A percentile compares a stretch with the other conserved stretches of the same genome.
phyloP scores from a whole-genome alignment of 2,888 invertebrate genomes.

The Drosophila testacea region DNA sequence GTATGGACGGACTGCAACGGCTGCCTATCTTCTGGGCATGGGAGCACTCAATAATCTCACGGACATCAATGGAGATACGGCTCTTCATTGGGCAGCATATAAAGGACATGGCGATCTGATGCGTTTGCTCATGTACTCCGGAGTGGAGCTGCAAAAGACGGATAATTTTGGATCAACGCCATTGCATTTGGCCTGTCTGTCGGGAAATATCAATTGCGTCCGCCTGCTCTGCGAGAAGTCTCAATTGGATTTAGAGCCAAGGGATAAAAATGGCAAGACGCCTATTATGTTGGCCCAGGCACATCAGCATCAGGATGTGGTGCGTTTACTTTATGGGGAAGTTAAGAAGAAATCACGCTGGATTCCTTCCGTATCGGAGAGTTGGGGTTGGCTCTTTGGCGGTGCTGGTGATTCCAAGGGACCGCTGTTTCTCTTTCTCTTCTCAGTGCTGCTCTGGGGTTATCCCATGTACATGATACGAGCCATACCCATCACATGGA shows the following conservation, averaged over 20 bases:
- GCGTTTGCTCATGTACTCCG: slow-evolving; percentile 94
- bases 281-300: slow-evolving; percentile 95
- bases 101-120: slow-evolving; percentile 96
- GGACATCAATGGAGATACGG: slow-evolving; percentile 97
- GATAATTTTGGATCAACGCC: slow-evolving; percentile 97
- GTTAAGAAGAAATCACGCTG: slow-evolving; percentile 93
- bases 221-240: slow-evolving; percentile 96
- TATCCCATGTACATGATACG: slow-evolving; percentile 97
- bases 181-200: slow-evolving; percentile 94
- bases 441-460: slow-evolving; percentile 95
- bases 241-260: slow-evolving; percentile 93
- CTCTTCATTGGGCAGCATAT: slow-evolving; percentile 97
- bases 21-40: slow-evolving; percentile 95
- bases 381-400: slow-evolving; percentile 95
- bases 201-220: slow-evolving; percentile 94
- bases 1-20: slow-evolving; percentile 96
- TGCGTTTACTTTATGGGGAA: slow-evolving; percentile 92
- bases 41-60: slow-evolving; percentile 94
- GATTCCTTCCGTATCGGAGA: slow-evolving; percentile 94
- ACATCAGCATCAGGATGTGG: slow-evolving; percentile 94
- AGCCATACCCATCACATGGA: slow-evolving; percentile 96
- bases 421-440: slow-evolving; percentile 93
- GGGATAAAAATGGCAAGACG: slow-evolving; percentile 96
- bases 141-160: slow-evolving; percentile 94
- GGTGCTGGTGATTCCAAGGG: slow-evolving; percentile 96